Conservation (phyloP, 2,797 vertebrate species). For the Heterohyrax brucei region DNA sequence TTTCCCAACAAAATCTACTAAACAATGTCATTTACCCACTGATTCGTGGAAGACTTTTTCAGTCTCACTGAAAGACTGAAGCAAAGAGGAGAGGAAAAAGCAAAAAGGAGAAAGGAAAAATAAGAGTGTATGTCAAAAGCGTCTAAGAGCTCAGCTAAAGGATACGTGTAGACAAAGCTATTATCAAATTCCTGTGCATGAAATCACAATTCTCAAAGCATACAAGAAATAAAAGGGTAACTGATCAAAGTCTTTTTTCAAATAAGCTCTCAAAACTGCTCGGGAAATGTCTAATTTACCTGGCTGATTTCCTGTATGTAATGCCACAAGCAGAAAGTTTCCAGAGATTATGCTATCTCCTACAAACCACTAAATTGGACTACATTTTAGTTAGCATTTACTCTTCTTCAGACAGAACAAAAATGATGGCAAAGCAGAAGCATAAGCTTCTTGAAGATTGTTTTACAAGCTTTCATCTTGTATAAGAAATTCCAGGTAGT, state of each 20-base stretch:
- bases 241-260: background rate
- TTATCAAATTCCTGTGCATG: background rate
- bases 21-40: background rate
- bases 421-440: constrained; percentile 15
- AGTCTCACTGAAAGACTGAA: constrained; percentile 19
- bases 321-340: background rate
- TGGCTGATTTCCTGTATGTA: background rate
- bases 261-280: constrained; percentile 4
- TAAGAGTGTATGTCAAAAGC: background rate
- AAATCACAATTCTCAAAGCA: background rate
- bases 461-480: constrained; percentile 21
- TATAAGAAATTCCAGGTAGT: constrained; percentile 16
- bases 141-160: background rate
- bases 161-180: constrained; percentile 4
- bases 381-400: background rate
- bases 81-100: background rate
- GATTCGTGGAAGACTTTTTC: constrained; percentile 18
- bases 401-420: background rate
- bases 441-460: background rate
- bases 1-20: constrained; percentile 30
- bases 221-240: constrained; percentile 28
- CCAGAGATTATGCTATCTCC: constrained; percentile 5
- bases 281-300: constrained; percentile 20
- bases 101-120: background rate
- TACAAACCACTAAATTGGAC: background rate